These are phyloP conservation scores for Oryzias sinensis DNA, from an alignment of 2,797 vertebrate genomes.

Conservation along the genomic window DNA sequence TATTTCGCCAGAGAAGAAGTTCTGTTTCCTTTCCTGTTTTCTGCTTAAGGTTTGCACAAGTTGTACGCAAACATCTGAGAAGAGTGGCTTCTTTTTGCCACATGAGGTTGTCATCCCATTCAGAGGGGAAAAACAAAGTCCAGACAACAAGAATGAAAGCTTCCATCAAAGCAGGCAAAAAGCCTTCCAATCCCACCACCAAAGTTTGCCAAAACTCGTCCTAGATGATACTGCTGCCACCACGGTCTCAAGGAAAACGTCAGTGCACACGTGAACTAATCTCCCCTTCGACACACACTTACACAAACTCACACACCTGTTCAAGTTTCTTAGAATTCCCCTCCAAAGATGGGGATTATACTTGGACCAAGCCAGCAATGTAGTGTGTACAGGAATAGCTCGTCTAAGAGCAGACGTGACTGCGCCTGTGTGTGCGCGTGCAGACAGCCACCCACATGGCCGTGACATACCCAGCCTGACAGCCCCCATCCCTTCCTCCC, in stretches of 20 bases:
- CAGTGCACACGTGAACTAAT: constrained; percentile 18
- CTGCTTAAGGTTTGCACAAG: constrained; percentile 46
- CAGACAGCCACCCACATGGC: constrained; percentile 76
- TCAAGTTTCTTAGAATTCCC: constrained; percentile 63
- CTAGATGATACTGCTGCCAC: constrained; percentile 10
- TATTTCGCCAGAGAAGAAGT: constrained; percentile 41
- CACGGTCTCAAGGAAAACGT: constrained; percentile 13
- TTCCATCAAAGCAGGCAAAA: constrained; percentile 3
- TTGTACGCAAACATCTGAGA: constrained; percentile 47
- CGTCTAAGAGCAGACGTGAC: constrained; percentile 59
- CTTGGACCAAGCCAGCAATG: constrained; percentile 50
- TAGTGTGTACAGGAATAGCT: constrained; percentile 65
- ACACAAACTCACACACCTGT: constrained; percentile 49
- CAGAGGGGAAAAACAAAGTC: too few species aligned
- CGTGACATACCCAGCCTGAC: constrained; percentile 68
- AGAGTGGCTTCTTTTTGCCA: constrained; percentile 46
- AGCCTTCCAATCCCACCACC: too few species aligned
- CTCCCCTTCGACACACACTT: constrained; percentile 21
- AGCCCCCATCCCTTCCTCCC: constrained; percentile 43
- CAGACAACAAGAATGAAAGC: neutral
- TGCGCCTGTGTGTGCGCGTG: constrained; percentile 40
- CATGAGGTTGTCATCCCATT: constrained; percentile 1
- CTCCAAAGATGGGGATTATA: constrained; percentile 61
- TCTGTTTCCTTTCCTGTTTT: constrained; percentile 48
- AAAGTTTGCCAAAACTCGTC: too few species aligned